Evolutionary conservation across 2,113 vertebrate genomes (phyloP).

Genomic region (Antigone vipio): DNA sequence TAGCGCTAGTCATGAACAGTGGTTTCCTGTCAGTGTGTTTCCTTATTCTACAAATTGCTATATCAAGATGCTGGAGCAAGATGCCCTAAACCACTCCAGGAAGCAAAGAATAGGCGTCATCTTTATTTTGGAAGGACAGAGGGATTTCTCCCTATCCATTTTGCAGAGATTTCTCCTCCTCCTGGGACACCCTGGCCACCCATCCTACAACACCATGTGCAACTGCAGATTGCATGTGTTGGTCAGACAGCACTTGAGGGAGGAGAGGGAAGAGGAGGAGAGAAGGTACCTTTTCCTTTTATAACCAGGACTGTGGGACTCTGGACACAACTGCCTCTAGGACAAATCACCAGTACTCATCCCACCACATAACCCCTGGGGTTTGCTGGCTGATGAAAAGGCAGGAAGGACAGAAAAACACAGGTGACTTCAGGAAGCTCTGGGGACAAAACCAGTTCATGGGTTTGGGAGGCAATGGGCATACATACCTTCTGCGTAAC

Average conservation of each 20-base stretch:
- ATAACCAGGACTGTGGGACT: neutral
- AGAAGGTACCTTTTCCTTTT: neutral
- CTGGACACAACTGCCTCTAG: neutral
- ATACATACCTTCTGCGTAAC: neutral
- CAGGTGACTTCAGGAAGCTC: neutral
- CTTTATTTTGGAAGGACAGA: neutral
- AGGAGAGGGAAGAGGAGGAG: neutral
- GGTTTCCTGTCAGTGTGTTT: neutral
- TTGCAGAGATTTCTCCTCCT: neutral
- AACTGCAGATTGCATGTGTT: neutral
- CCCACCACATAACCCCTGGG: neutral
- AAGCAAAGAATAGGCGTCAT: neutral
- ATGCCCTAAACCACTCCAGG: neutral
- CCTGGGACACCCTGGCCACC: neutral
- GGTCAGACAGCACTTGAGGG: neutral
- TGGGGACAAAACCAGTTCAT: neutral
- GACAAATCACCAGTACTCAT: neutral
- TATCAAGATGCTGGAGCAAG: neutral
- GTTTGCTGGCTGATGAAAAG: neutral
- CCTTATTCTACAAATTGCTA: neutral
- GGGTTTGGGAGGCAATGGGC: neutral
- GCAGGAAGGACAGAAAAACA: neutral
- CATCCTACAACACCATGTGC: neutral
- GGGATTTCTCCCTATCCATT: neutral
- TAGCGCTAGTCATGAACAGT: rapidly evolving